Conservation (phyloP, 1,140 invertebrate species). For the Conus betulinus region DNA sequence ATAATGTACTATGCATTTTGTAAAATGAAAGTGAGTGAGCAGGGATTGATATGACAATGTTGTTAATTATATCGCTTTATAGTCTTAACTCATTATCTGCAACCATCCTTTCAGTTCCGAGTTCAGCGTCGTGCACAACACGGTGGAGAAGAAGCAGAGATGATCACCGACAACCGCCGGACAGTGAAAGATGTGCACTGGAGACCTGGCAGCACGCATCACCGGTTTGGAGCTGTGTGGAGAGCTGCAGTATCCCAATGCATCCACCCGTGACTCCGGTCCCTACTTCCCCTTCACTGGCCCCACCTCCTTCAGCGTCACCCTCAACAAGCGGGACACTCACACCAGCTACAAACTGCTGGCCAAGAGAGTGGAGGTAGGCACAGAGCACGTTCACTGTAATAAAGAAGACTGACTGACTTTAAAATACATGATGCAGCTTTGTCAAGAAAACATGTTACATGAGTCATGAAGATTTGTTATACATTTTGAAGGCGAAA, state of each 20-base stretch:
- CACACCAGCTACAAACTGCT: conserved; percentile 77
- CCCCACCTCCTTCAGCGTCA: conserved; percentile 85
- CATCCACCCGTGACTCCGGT: conserved; percentile 76
- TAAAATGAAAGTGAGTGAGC: no score
- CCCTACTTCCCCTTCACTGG: conserved; percentile 89
- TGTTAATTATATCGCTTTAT: no score
- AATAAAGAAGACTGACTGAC: no score
- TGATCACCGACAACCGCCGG: conserved; percentile 76
- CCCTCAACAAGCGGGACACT: conserved; percentile 87
- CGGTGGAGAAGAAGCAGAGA: conserved; percentile 32
- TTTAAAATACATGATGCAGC: no score
- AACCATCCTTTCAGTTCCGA: background rate
- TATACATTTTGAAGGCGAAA: no score
- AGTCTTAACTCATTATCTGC: no score
- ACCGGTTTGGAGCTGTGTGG: conserved; percentile 90
- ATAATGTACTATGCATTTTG: no score
- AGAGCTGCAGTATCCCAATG: conserved; percentile 85
- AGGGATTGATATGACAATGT: no score
- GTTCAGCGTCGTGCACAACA: conserved; percentile 27
- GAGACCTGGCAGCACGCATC: conserved; percentile 71
- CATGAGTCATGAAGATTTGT: no score
- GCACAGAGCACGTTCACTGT: background rate
- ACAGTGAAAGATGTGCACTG: conserved; percentile 80
- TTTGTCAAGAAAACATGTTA: no score
- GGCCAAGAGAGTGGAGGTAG: conserved; percentile 62